Base-by-base conservation (phyloP, 2,797 vertebrate species). In the Erpetoichthys calabaricus region DNA sequence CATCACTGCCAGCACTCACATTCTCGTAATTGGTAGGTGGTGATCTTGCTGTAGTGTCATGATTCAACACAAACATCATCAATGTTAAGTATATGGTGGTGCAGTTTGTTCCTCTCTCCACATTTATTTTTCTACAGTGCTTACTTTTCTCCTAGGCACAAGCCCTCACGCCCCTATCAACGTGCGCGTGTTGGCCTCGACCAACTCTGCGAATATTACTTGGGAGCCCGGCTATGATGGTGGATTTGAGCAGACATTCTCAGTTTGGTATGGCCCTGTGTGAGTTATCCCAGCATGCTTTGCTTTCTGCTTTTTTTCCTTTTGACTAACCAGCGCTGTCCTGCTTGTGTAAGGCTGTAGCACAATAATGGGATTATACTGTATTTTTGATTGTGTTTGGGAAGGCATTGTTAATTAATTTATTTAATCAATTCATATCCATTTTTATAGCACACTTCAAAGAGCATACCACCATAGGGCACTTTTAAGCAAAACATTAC, bases 261-360 rank as follows among this genome's bases (percentile, higher is more conserved):
- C 96, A 79, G 96, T 99, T 88, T 99, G 95, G 96, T 99, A 98
- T 69, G 96, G 95, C 84, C 93, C 91, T 89, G 95, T 99, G 96
- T 99, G 89, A 98, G 96, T 98, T 84, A 86, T 83, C 85, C 82
- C 73, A 75, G 80, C 84, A 84, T 77, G 92, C 92, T 94, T 98
- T 89, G 93, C 94, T 93, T 89, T 87, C 88, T 87, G 90, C 91
- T 91, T 90, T 82, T 71, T 76, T 82, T 84, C 80, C 80, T 81
- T 77, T 71, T 71, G 6, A 54, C 53, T 54, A 54, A 54, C 53
- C 53, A 54, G 41, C 41, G 42, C 53, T 54, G 41, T 54, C 55
- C 55, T 49, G 62, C 58, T 63, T 54, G 8, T 60, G 58, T 55
- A 56, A 57, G 51, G 55, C 62, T 60, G 58, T 54, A 59, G 50